Conservation (phyloP, 2,797 vertebrate species). For the Coccyzus lansbergi region DNA sequence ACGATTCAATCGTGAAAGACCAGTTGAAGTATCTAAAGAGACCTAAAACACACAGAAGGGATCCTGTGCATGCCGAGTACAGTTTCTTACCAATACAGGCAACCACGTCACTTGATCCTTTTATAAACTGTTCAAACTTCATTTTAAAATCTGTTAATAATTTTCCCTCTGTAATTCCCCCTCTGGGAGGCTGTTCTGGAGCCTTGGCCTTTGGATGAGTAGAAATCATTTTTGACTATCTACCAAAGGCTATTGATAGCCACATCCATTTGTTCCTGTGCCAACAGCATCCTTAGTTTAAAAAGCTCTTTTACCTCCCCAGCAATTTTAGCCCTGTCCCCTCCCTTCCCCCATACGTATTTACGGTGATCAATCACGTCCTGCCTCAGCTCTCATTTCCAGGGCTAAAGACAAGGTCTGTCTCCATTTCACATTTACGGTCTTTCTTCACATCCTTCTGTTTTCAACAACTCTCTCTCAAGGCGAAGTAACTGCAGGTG, state of each 20-base stretch:
- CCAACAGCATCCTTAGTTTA: conserved; percentile 4
- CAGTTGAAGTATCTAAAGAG: not conserved
- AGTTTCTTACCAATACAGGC: not conserved
- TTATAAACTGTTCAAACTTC: conserved; percentile 1
- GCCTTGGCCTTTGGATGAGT: not conserved
- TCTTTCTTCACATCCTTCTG: not conserved
- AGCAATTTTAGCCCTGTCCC: not conserved
- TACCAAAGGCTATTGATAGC: conserved; percentile 16
- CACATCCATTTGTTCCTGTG: conserved; percentile 28
- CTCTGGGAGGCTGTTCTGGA: conserved; percentile 15
- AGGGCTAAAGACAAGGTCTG: not conserved
- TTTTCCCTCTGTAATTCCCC: not conserved
- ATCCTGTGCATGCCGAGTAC: not conserved
- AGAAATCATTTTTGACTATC: conserved; percentile 24
- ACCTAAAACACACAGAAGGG: not conserved
- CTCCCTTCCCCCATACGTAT: not conserved
- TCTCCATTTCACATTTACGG: not conserved
- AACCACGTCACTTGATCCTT: conserved; percentile 5
- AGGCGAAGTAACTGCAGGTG: not conserved
- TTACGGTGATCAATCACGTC: not conserved
- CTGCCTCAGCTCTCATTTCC: not conserved
- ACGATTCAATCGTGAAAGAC: not conserved
- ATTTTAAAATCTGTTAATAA: conserved; percentile 36
- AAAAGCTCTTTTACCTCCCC: conserved; percentile 7
- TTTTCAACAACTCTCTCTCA: not conserved